Evolutionary conservation across 2,888 invertebrate genomes (phyloP).

Genomic region (Ornithoptera priamus): DNA sequence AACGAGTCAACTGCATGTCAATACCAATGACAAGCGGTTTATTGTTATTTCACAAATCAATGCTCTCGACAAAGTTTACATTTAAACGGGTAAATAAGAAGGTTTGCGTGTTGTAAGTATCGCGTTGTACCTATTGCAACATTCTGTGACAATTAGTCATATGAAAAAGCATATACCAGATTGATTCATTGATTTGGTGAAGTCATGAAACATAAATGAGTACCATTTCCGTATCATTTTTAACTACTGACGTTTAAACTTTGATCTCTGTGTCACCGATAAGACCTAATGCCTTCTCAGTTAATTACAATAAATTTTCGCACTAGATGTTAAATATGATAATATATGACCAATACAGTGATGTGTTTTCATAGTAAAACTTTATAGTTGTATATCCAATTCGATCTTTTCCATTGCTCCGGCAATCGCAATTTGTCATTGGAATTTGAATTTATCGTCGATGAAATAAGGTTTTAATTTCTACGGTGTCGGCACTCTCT

Average conservation of each 20-base stretch:
- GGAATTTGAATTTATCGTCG: constrained; percentile 11
- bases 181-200: constrained; percentile 58
- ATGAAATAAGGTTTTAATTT: constrained; percentile 32
- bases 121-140: constrained; percentile 10
- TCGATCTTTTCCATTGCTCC: constrained; percentile 6
- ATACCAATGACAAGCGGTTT: constrained; percentile 47
- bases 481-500: constrained; percentile 9
- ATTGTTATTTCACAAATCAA: constrained; percentile 30
- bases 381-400: constrained; percentile 6
- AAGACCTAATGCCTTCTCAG: constrained; percentile 32
- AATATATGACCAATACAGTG: not conserved
- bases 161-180: constrained; percentile 42
- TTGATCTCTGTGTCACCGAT: constrained; percentile 9
- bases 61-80: constrained; percentile 3
- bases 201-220: constrained; percentile 61
- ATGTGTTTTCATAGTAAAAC: constrained; percentile 4
- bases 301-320: constrained; percentile 8
- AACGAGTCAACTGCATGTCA: constrained; percentile 55
- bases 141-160: constrained; percentile 31
- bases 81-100: constrained; percentile 13
- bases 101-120: constrained; percentile 7
- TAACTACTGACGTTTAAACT: constrained; percentile 44
- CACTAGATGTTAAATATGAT: constrained; percentile 2
- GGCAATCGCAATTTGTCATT: not conserved
- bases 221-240: constrained; percentile 54